A percentile compares a stretch with the other conserved stretches of the same genome.
Evolutionary conservation across 2,888 invertebrate species (phyloP).

Genomic region (Alloscopus bannaensis): DNA sequence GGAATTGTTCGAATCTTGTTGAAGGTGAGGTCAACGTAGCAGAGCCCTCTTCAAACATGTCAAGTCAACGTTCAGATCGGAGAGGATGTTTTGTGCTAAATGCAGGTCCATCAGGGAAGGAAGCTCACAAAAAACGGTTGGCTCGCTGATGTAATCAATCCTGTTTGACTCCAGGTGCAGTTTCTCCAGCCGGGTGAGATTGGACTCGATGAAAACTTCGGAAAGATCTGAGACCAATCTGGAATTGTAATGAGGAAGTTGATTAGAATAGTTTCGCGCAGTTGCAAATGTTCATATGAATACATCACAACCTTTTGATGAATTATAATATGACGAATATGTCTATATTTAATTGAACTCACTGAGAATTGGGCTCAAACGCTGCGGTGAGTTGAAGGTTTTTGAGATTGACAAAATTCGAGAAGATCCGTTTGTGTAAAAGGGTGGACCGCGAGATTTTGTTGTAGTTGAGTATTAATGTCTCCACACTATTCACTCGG

Average conservation of each 20-base stretch:
- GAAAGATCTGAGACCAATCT: constrained; percentile 78
- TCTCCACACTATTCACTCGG: constrained; percentile 82
- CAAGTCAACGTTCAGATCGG: constrained; percentile 80
- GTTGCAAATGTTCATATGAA: too few relatives aligned
- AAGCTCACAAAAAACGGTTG: constrained; percentile 83
- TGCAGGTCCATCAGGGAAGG: constrained; percentile 82
- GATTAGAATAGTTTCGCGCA: too few relatives aligned
- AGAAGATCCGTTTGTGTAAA: constrained; percentile 75
- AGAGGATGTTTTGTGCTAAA: constrained; percentile 79
- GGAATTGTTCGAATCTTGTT: constrained; percentile 81
- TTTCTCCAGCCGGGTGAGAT: constrained; percentile 81
- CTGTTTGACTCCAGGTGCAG: constrained; percentile 87
- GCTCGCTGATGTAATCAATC: constrained; percentile 81
- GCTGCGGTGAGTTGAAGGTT: constrained; percentile 85
- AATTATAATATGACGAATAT: constrained; percentile 73
- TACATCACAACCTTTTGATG: constrained; percentile 48
- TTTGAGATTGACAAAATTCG: constrained; percentile 80
- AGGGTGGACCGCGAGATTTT: constrained; percentile 80
- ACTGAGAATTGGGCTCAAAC: constrained; percentile 77
- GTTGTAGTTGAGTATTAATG: constrained; percentile 84
- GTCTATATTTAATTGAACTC: constrained; percentile 69
- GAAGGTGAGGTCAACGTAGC: constrained; percentile 82
- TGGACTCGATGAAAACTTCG: constrained; percentile 82
- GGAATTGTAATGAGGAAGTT: too few relatives aligned
- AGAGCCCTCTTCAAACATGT: constrained; percentile 81